A percentile compares a stretch with the other conserved stretches of the same genome.
phyloP scores from a whole-genome alignment of 2,113 vertebrate genomes.

The Oenanthe melanoleuca region DNA sequence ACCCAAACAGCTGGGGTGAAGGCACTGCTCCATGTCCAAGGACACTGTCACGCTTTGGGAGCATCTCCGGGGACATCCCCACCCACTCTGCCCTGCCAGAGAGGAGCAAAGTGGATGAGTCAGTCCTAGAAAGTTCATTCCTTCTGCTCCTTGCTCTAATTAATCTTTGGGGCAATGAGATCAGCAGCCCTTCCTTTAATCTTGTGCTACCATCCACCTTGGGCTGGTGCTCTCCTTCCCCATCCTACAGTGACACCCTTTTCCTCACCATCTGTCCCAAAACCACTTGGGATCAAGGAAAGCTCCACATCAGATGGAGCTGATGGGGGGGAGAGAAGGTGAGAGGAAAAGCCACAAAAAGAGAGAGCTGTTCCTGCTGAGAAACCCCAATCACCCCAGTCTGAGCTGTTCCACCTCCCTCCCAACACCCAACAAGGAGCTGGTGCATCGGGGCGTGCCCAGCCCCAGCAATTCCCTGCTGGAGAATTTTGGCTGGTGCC shows the following conservation, averaged over 20 bases:
- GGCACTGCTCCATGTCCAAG: not conserved
- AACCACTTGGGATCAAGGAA: not conserved
- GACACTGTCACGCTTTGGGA: not conserved
- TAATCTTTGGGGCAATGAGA: not conserved
- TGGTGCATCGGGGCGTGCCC: rapidly evolving
- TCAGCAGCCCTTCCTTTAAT: slow-evolving; percentile 1
- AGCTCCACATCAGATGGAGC: rapidly evolving
- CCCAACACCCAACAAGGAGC: not conserved
- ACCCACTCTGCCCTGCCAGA: slow-evolving; percentile 14
- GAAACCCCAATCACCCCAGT: not conserved
- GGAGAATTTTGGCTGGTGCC: slow-evolving; percentile 27
- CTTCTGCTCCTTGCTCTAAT: slow-evolving; percentile 18
- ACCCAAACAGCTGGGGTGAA: not conserved
- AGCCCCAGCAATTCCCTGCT: not conserved
- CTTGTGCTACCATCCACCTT: not conserved
- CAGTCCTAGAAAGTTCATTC: slow-evolving; percentile 39
- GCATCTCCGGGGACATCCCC: slow-evolving; percentile 46
- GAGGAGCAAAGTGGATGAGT: slow-evolving; percentile 37
- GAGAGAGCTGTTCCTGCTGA: not conserved
- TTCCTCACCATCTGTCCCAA: not conserved
- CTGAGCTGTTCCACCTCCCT: not conserved
- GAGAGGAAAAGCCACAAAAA: not conserved
- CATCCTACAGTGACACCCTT: not conserved
- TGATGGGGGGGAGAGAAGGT: not conserved
- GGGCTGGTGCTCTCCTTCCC: not conserved